These are phyloP conservation scores for Gryon sp. DNA, from an alignment of 1,140 invertebrate genomes.

Conservation along the genomic window DNA sequence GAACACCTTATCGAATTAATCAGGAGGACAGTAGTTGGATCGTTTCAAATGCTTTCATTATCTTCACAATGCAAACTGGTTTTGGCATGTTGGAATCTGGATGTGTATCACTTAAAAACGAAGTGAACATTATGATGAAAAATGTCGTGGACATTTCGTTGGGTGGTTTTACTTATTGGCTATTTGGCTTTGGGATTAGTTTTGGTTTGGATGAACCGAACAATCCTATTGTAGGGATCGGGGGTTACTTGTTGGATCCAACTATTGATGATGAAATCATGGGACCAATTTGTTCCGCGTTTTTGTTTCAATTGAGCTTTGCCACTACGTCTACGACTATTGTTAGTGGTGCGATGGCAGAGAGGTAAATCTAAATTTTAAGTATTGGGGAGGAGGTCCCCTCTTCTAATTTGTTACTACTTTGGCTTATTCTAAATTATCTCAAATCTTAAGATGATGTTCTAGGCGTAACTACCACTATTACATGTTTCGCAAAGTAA, in stretches of 20 bases:
- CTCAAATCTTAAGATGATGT: too few species aligned
- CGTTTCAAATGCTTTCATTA: slow-evolving; percentile 95
- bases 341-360: slow-evolving; percentile 93
- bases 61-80: slow-evolving; percentile 98
- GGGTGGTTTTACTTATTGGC: slow-evolving; percentile 95
- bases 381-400: too few species aligned
- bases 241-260: slow-evolving; percentile 85
- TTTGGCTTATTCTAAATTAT: too few species aligned
- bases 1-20: slow-evolving; percentile 79
- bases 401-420: too few species aligned
- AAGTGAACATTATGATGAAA: slow-evolving; percentile 99
- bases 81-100: slow-evolving; percentile 96
- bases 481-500: too few species aligned
- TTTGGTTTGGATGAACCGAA: slow-evolving; percentile 87
- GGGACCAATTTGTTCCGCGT: slow-evolving; percentile 89
- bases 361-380: slow-evolving; percentile 81
- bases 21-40: slow-evolving; percentile 95
- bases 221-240: slow-evolving; percentile 87
- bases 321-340: slow-evolving; percentile 95
- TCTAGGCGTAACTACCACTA: too few species aligned
- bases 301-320: slow-evolving; percentile 93
- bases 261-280: slow-evolving; percentile 84
- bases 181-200: slow-evolving; percentile 95
- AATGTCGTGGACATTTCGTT: slow-evolving; percentile 95
- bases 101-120: slow-evolving; percentile 95